Conservation (phyloP, 2,797 vertebrate species). For the Manis javanica region DNA sequence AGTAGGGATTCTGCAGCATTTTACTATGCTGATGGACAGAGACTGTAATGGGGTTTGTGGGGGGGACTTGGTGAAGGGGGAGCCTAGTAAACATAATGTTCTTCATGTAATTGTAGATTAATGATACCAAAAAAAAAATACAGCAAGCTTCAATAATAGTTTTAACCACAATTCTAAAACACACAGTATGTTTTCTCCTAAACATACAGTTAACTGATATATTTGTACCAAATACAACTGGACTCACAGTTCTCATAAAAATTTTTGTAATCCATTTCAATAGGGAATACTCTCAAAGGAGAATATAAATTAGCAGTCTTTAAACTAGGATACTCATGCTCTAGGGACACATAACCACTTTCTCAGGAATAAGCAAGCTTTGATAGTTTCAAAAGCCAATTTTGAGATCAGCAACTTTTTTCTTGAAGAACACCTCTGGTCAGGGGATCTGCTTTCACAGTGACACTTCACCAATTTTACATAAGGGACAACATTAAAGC, state of each 20-base stretch:
- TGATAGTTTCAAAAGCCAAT: not conserved
- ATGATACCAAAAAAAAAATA: not conserved
- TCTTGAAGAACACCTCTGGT: not conserved
- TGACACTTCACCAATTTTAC: not conserved
- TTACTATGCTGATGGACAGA: too few species aligned
- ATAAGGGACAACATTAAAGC: not conserved
- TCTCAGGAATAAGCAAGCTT: not conserved
- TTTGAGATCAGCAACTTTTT: not conserved
- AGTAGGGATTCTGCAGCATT: too few species aligned
- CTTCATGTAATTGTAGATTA: too few species aligned
- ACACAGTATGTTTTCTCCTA: not conserved
- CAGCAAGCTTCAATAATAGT: not conserved
- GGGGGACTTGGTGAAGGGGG: too few species aligned
- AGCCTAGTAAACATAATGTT: too few species aligned
- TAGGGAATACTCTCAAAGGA: conserved; percentile 19
- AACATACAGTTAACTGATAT: not conserved
- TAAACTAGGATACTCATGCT: not conserved
- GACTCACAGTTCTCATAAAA: conserved; percentile 13
- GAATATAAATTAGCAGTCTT: conserved; percentile 35
- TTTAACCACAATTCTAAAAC: conserved; percentile 38
- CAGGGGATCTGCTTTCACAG: not conserved
- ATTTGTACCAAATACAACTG: conserved; percentile 17
- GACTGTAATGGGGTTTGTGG: too few species aligned
- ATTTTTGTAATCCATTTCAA: conserved; percentile 38
- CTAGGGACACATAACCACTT: not conserved